Percentiles rank a stretch among this genome's conserved stretches.
Evolutionary conservation across 2,797 vertebrate genomes (phyloP).

Genomic region (Geotrypetes seraphini): DNA sequence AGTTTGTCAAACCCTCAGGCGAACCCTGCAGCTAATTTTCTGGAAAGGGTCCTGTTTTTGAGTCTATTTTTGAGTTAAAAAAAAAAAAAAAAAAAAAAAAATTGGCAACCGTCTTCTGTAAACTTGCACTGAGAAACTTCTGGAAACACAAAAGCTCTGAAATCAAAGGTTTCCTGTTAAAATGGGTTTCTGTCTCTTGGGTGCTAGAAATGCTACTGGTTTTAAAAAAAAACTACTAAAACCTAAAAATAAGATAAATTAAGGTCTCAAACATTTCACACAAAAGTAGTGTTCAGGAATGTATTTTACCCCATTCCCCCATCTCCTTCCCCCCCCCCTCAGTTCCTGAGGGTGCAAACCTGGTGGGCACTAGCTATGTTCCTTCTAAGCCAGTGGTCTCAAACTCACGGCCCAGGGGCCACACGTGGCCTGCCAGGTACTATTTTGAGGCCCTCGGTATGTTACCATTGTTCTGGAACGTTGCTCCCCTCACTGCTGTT

Average conservation of each 20-base stretch:
- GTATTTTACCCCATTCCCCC: not conserved
- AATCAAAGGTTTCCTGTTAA: conserved; percentile 64
- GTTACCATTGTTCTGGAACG: too few species aligned
- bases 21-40: too few species aligned
- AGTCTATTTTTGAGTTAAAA: not conserved
- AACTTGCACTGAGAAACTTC: conserved; percentile 5
- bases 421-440: too few species aligned
- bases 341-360: too few species aligned
- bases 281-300: not conserved
- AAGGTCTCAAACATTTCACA: conserved; percentile 23
- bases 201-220: conserved; percentile 24
- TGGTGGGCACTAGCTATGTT: too few species aligned
- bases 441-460: too few species aligned
- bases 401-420: too few species aligned
- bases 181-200: conserved; percentile 41
- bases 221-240: not conserved
- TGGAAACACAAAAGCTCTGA: conserved; percentile 24
- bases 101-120: not conserved
- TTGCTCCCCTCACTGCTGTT: too few species aligned
- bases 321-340: too few species aligned
- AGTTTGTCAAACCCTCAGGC: too few species aligned
- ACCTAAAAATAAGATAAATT: conserved; percentile 31
- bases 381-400: too few species aligned
- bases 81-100: too few species aligned
- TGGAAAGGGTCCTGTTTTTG: not conserved